Evolutionary conservation across 2,797 vertebrate species (phyloP).

Genomic region (Argya squamiceps): DNA sequence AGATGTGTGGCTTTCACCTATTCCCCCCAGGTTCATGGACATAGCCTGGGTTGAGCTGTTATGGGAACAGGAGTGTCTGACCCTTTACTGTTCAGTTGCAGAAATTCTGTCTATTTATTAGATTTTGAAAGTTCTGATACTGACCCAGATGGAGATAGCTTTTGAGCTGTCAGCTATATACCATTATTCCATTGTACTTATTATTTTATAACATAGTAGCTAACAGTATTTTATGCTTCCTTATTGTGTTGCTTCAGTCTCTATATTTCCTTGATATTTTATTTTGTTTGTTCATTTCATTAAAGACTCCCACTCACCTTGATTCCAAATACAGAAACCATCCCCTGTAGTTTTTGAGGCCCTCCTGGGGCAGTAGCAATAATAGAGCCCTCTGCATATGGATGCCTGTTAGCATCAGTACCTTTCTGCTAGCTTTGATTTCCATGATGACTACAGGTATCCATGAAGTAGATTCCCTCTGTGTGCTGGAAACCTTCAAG

Average conservation of each 20-base stretch:
- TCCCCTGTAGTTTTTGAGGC: not conserved
- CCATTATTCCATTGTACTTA: not conserved
- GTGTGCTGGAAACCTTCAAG: not conserved
- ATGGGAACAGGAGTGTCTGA: not conserved
- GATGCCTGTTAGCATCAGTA: not conserved
- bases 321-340: not conserved
- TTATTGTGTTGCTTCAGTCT: not conserved
- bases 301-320: constrained; percentile 43
- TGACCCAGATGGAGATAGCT: not conserved
- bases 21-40: not conserved
- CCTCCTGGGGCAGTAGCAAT: not conserved
- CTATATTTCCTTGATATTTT: not conserved
- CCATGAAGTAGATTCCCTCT: not conserved
- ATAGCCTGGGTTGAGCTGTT: not conserved
- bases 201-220: not conserved
- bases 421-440: not conserved
- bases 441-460: not conserved
- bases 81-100: not conserved
- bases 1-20: not conserved
- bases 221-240: constrained; percentile 38
- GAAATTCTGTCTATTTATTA: not conserved
- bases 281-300: constrained; percentile 20
- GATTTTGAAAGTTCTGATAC: not conserved
- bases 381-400: not conserved
- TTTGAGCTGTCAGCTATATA: not conserved